Evolutionary conservation across 2,888 invertebrate genomes (phyloP).

Genomic region (Sericinus montela): DNA sequence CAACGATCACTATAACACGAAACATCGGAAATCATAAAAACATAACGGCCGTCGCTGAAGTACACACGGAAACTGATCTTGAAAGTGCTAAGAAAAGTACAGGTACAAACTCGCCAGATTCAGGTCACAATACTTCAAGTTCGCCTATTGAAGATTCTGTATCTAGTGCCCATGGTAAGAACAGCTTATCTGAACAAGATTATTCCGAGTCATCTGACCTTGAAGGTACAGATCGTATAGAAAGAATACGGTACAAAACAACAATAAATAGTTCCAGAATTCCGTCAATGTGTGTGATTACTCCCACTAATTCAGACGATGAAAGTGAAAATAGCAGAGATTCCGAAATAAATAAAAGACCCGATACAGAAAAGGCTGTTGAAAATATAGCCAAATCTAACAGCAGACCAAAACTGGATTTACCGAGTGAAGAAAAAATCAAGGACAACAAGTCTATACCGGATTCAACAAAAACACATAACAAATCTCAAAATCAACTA

Average conservation of each 20-base stretch:
- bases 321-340: constrained; percentile 81
- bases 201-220: constrained; percentile 92
- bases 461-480: constrained; percentile 38
- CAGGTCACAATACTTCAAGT: constrained; percentile 89
- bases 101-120: constrained; percentile 88
- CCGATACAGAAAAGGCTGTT: constrained; percentile 31
- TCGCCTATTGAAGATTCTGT: constrained; percentile 87
- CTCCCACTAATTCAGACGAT: constrained; percentile 92
- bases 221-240: constrained; percentile 92
- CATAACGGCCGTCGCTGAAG: constrained; percentile 79
- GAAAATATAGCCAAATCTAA: constrained; percentile 43
- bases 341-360: constrained; percentile 39
- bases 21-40: constrained; percentile 69
- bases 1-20: constrained; percentile 62
- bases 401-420: constrained; percentile 60
- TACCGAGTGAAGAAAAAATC: constrained; percentile 53
- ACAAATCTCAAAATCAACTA: constrained; percentile 46
- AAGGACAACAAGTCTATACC: constrained; percentile 43
- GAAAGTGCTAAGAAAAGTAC: constrained; percentile 75
- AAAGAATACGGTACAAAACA: constrained; percentile 91
- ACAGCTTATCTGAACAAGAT: constrained; percentile 88
- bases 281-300: constrained; percentile 95
- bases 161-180: constrained; percentile 84
- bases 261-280: constrained; percentile 92
- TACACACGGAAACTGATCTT: constrained; percentile 70